A percentile compares a stretch with the other conserved stretches of the same genome.
phyloP scores from a whole-genome alignment of 2,113 vertebrate genomes.

The Ameiurus melas region DNA sequence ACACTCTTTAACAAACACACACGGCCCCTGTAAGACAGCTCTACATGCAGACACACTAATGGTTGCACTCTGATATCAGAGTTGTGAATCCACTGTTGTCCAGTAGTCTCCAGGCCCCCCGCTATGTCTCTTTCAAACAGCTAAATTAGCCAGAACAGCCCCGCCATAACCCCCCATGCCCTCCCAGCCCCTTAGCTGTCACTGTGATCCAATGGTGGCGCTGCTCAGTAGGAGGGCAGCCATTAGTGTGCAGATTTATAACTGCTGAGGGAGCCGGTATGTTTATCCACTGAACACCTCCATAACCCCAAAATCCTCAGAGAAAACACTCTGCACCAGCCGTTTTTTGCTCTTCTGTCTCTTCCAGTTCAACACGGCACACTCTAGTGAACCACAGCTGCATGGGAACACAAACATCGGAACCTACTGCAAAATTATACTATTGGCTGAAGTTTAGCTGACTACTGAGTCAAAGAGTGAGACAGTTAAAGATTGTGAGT shows the following conservation, averaged over 20 bases:
- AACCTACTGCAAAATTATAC: background rate
- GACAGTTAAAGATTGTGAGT: background rate
- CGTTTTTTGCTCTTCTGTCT: background rate
- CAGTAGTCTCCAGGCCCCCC: slow-evolving; percentile 54
- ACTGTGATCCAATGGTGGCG: slow-evolving; percentile 56
- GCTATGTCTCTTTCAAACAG: slow-evolving; percentile 59
- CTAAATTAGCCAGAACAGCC: slow-evolving; percentile 67
- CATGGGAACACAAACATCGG: background rate
- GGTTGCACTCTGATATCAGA: slow-evolving; percentile 54
- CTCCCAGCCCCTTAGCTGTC: slow-evolving; percentile 53
- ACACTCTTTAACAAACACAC: slow-evolving; percentile 38
- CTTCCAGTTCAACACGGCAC: background rate
- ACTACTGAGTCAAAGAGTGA: background rate
- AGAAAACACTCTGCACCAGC: slow-evolving; percentile 35
- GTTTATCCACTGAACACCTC: slow-evolving; percentile 58
- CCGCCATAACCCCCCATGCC: slow-evolving; percentile 54
- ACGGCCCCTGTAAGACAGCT: slow-evolving; percentile 15
- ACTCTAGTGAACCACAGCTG: background rate
- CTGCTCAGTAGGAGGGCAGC: slow-evolving; percentile 55
- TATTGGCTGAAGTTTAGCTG: background rate
- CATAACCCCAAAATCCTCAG: slow-evolving; percentile 45
- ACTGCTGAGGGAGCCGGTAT: slow-evolving; percentile 53
- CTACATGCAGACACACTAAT: slow-evolving; percentile 37
- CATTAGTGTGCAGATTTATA: slow-evolving; percentile 65
- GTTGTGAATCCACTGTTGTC: slow-evolving; percentile 51